These are phyloP conservation scores for Poecilia gillii DNA, from an alignment of 2,797 vertebrate genomes.

Conservation along the genomic window DNA sequence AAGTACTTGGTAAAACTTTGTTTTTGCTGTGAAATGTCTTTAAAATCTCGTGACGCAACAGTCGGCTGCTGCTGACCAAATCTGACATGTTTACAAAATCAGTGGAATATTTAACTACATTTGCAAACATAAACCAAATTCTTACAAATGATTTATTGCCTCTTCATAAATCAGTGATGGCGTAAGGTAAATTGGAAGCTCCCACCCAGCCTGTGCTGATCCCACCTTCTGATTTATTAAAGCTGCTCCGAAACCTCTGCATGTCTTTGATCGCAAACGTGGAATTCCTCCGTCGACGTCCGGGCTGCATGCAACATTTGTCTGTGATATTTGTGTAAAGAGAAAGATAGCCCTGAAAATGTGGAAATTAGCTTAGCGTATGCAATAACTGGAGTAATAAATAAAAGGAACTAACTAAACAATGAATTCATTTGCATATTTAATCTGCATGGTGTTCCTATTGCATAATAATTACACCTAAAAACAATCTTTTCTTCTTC, in stretches of 20 bases:
- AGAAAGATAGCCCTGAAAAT: neutral
- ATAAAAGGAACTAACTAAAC: neutral
- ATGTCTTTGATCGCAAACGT: neutral
- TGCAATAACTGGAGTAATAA: neutral
- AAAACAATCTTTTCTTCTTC: neutral
- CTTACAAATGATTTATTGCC: neutral
- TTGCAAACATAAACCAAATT: neutral
- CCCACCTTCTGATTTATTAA: constrained; percentile 17
- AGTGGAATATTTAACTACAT: neutral
- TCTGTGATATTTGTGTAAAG: neutral
- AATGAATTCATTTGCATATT: neutral
- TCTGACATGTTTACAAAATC: neutral
- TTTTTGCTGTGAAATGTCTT: neutral
- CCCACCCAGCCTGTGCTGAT: neutral
- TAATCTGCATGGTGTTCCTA: neutral
- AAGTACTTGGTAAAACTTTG: neutral
- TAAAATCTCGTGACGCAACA: neutral
- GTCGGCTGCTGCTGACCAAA: neutral
- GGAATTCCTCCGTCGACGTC: neutral
- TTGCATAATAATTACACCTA: neutral
- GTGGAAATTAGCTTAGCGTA: neutral
- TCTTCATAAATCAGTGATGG: neutral
- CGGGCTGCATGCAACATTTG: neutral
- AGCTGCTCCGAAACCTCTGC: constrained; percentile 29
- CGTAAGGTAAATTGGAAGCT: neutral